These are phyloP conservation scores for Felis chaus DNA, from an alignment of 2,113 vertebrate species.

Conservation along the genomic window DNA sequence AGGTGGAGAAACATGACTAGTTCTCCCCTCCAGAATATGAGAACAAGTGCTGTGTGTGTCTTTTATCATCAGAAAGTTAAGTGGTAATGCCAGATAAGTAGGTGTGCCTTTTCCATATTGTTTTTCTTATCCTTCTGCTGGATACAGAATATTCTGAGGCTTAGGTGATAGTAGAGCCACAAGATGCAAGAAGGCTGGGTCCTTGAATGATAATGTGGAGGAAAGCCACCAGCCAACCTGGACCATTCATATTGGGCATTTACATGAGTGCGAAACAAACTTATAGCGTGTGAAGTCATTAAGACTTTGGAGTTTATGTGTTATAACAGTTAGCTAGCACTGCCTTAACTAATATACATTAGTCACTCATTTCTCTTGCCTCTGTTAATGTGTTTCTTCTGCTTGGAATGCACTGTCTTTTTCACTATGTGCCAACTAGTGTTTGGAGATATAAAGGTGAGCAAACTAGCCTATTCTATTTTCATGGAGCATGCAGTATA, in stretches of 20 bases:
- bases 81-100: not conserved
- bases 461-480: not conserved
- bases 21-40: not conserved
- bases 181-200: not conserved
- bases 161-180: not conserved
- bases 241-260: not conserved
- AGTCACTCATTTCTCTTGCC: not conserved
- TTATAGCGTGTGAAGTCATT: not conserved
- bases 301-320: not conserved
- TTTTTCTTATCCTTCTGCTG: not conserved
- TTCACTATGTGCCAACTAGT: not conserved
- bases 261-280: not conserved
- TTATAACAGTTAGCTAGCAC: not conserved
- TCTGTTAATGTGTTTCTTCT: slow-evolving; percentile 2
- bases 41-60: not conserved
- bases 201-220: not conserved
- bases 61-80: not conserved
- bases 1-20: not conserved
- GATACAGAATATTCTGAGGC: not conserved
- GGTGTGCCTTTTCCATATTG: not conserved
- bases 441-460: not conserved
- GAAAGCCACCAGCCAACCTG: not conserved
- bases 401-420: not conserved
- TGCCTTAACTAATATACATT: not conserved
- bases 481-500: not conserved